Conservation (phyloP, 1,140 invertebrate species). For the Lamellibrachia luymesi region DNA sequence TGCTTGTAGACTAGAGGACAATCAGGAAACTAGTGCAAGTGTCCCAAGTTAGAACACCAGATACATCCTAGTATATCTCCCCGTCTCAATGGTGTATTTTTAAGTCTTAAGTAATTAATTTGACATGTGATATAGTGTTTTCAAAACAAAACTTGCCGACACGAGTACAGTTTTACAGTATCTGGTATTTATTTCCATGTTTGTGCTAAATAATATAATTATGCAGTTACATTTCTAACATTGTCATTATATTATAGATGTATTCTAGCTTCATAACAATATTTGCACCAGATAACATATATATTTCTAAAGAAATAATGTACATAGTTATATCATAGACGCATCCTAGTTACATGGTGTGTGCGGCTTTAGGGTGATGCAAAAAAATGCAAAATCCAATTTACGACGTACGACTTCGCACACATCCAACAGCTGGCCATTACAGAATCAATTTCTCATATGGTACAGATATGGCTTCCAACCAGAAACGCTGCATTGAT, state of each 20-base stretch:
- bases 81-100: background rate
- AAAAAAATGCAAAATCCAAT: too few species aligned
- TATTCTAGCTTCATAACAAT: background rate
- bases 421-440: too few species aligned
- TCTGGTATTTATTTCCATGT: background rate
- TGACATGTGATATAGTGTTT: background rate
- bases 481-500: background rate
- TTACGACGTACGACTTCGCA: too few species aligned
- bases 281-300: background rate
- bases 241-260: background rate
- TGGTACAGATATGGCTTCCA: background rate
- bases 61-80: too few species aligned
- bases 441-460: background rate
- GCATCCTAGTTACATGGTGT: background rate
- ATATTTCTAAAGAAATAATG: background rate
- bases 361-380: too few species aligned
- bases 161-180: background rate
- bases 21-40: background rate
- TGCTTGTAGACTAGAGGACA: background rate
- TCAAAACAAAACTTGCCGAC: background rate
- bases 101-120: background rate
- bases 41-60: too few species aligned
- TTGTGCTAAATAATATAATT: background rate
- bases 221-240: background rate
- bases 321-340: background rate